These are phyloP conservation scores for Gymnothorax javanicus DNA, from an alignment of 2,797 vertebrate genomes.

Conservation along the genomic window DNA sequence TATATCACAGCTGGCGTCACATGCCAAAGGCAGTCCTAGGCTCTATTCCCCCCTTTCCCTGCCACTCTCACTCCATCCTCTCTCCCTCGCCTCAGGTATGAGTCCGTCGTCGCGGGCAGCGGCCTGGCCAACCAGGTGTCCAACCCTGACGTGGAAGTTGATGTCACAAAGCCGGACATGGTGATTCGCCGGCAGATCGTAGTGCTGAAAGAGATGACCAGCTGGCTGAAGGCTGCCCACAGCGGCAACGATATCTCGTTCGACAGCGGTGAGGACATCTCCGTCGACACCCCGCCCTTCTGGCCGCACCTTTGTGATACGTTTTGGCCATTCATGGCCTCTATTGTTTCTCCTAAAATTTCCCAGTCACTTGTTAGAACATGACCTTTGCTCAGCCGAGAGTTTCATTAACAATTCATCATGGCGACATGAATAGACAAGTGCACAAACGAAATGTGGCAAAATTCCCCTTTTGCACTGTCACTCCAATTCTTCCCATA, in stretches of 20 bases:
- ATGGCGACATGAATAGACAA: neutral
- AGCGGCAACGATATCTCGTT: constrained; percentile 86
- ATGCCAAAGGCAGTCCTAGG: no score
- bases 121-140: constrained; percentile 91
- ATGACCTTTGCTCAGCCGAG: neutral
- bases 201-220: constrained; percentile 88
- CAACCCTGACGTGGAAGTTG: constrained; percentile 95
- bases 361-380: neutral
- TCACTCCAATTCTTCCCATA: neutral
- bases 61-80: neutral
- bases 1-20: no score
- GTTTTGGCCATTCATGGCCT: neutral
- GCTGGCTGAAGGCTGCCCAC: constrained; percentile 89
- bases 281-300: neutral
- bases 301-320: no score
- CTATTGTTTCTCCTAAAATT: neutral
- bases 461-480: neutral
- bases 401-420: neutral
- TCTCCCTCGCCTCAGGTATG: constrained; percentile 72
- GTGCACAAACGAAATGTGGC: neutral
- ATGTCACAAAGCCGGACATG: constrained; percentile 88
- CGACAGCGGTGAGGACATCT: constrained; percentile 75
- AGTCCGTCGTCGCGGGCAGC: constrained; percentile 89
- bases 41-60: neutral
- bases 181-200: constrained; percentile 91